These are phyloP conservation scores for Manis javanica DNA, from an alignment of 2,797 vertebrate species.

Conservation along the genomic window DNA sequence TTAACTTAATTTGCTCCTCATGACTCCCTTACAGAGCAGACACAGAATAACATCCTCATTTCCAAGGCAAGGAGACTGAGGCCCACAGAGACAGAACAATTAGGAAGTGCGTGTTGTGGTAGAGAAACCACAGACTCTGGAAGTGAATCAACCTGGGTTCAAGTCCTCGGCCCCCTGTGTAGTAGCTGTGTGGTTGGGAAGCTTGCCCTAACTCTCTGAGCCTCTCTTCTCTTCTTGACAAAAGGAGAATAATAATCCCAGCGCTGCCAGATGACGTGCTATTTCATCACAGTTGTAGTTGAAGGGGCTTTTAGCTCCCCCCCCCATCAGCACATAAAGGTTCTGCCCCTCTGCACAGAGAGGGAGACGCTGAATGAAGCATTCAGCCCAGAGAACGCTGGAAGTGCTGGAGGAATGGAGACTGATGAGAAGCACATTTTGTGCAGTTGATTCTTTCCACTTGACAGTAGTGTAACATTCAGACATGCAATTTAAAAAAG, in stretches of 20 bases:
- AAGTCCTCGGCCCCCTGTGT: neutral
- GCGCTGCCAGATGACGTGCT: neutral
- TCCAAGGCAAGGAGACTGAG: neutral
- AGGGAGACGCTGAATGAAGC: neutral
- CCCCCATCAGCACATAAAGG: neutral
- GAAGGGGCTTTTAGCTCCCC: neutral
- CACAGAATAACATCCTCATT: neutral
- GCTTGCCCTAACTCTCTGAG: neutral
- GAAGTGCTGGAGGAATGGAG: neutral
- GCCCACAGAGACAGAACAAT: neutral
- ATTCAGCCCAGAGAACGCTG: neutral
- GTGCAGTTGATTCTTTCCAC: neutral
- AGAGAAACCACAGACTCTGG: neutral
- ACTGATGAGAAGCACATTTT: constrained; percentile 62
- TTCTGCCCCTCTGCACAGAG: neutral
- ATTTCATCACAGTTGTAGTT: neutral
- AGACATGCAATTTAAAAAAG: neutral
- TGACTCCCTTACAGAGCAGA: neutral
- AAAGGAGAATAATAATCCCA: neutral
- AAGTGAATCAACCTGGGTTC: neutral
- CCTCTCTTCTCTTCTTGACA: neutral
- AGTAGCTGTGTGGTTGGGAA: neutral
- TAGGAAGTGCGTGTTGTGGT: neutral
- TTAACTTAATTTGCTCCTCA: neutral
- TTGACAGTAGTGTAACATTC: neutral